Percentiles rank a stretch among this genome's conserved stretches.
These are phyloP conservation scores for Ctenicera cuprea DNA, from an alignment of 2,888 invertebrate genomes.

Conservation along the genomic window DNA sequence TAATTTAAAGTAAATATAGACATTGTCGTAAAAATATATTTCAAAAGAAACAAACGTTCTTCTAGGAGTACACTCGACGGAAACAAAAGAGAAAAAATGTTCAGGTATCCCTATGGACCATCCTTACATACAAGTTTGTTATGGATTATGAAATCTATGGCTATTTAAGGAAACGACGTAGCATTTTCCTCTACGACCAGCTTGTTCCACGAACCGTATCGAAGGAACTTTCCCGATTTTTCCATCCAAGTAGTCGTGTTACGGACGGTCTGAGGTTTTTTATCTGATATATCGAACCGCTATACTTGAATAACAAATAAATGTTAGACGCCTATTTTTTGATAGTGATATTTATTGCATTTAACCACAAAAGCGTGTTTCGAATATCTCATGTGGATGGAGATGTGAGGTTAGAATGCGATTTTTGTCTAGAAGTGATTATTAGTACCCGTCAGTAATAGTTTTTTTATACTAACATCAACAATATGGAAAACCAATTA, in stretches of 20 bases:
- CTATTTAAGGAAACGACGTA: constrained; percentile 20
- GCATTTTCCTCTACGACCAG: constrained; percentile 15
- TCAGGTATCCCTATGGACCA: constrained; percentile 10
- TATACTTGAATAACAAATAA: constrained; percentile 22
- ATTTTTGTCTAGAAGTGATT: too few species aligned
- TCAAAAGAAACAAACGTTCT: too few species aligned
- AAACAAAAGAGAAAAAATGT: neutral
- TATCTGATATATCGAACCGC: constrained; percentile 15
- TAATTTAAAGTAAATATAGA: too few species aligned
- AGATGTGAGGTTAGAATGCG: too few species aligned
- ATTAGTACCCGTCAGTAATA: too few species aligned
- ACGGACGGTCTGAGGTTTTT: constrained; percentile 19
- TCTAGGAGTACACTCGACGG: too few species aligned
- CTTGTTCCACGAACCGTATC: constrained; percentile 15
- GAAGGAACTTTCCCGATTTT: neutral
- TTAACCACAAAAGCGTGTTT: neutral
- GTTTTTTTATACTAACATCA: too few species aligned
- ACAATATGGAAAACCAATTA: too few species aligned
- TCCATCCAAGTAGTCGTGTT: constrained; percentile 15
- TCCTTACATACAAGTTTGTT: constrained; percentile 12
- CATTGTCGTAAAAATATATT: too few species aligned
- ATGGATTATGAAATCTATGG: constrained; percentile 22
- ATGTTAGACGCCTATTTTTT: constrained; percentile 12
- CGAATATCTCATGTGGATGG: neutral
- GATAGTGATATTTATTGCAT: constrained; percentile 12